Evolutionary conservation across 2,113 vertebrate genomes (phyloP).

Genomic region (Pipra filicauda): DNA sequence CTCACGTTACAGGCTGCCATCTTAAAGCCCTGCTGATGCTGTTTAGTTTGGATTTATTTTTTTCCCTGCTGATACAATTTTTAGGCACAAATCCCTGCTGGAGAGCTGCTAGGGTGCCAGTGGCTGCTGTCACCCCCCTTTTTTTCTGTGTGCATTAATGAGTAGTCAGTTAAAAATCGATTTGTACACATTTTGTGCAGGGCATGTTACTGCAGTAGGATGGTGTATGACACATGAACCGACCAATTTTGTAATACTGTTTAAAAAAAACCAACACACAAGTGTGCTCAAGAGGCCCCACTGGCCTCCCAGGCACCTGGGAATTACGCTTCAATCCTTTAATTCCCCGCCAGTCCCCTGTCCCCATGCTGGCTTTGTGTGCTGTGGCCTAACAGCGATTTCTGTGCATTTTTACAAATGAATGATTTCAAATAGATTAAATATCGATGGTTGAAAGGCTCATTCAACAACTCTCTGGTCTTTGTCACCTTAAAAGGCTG

Average conservation of each 20-base stretch:
- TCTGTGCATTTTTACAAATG: background rate
- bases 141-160: background rate
- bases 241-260: background rate
- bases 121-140: background rate
- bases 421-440: background rate
- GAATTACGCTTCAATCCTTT: background rate
- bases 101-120: background rate
- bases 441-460: fast-evolving
- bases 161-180: background rate
- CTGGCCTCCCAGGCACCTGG: background rate
- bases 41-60: background rate
- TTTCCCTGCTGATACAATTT: background rate
- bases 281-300: background rate
- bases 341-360: background rate
- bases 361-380: background rate
- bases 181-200: background rate
- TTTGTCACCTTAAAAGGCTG: background rate
- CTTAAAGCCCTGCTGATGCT: background rate
- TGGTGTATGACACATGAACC: background rate
- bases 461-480: background rate
- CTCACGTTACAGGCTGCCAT: background rate
- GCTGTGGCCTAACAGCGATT: background rate
- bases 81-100: background rate
- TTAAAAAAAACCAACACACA: background rate
- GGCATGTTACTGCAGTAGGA: background rate